Evolutionary conservation across 2,888 invertebrate genomes (phyloP).

Genomic region (Eremobia ochroleuca): DNA sequence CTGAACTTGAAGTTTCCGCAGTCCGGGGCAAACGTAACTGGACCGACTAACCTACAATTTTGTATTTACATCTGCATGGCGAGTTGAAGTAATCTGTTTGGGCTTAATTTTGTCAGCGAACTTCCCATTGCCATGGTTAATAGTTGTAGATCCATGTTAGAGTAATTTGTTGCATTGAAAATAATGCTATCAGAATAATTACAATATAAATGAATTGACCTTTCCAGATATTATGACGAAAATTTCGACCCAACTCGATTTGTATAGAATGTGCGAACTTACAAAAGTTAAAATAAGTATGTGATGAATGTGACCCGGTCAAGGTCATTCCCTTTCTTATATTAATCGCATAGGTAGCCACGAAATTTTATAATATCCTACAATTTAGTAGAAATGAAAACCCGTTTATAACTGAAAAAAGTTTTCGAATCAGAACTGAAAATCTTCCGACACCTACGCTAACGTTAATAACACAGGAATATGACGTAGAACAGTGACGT

Average conservation of each 20-base stretch:
- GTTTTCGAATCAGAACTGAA: background rate
- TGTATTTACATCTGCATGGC: conserved; percentile 3
- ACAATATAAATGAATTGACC: conserved; percentile 4
- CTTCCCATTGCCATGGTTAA: conserved; percentile 20
- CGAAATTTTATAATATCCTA: background rate
- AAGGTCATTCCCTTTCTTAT: background rate
- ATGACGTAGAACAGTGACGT: background rate
- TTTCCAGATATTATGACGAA: background rate
- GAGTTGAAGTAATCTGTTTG: background rate
- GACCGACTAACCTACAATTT: background rate
- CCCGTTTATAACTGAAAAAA: background rate
- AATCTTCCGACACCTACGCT: background rate
- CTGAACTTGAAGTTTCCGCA: conserved; percentile 18
- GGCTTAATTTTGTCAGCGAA: conserved; percentile 14
- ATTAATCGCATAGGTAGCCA: background rate
- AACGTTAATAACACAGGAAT: background rate
- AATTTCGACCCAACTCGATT: background rate
- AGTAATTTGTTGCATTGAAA: background rate
- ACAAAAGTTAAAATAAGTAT: background rate
- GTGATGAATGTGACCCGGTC: background rate
- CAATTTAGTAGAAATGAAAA: background rate
- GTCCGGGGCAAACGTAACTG: background rate
- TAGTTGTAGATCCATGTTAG: background rate
- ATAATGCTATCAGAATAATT: background rate
- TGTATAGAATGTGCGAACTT: background rate